Conservation (phyloP, 2,113 vertebrate genomes). For the Rhea americana region DNA sequence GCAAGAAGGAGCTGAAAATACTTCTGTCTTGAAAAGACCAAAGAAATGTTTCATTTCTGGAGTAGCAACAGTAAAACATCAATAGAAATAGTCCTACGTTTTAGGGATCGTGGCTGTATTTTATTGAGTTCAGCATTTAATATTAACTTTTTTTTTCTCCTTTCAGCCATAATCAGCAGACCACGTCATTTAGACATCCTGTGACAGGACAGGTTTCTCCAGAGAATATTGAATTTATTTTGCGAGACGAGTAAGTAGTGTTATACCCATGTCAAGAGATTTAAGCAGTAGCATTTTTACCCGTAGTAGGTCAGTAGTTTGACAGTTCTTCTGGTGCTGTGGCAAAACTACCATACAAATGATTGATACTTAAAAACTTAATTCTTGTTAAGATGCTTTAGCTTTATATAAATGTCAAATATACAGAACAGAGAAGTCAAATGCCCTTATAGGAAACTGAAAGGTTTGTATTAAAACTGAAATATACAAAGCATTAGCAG, state of each 20-base stretch:
- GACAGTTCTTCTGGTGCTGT: neutral
- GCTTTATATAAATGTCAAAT: neutral
- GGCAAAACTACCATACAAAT: neutral
- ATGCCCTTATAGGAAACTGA: neutral
- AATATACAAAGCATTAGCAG: neutral
- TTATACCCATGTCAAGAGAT: neutral
- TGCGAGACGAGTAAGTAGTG: constrained; percentile 93
- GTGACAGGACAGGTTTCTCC: constrained; percentile 94
- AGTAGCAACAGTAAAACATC: neutral
- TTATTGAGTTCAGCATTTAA: neutral
- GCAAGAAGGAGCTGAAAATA: constrained; percentile 26
- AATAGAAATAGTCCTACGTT: neutral
- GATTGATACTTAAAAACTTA: neutral
- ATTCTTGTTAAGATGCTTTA: neutral
- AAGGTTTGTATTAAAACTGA: neutral
- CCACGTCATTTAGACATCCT: constrained; percentile 92
- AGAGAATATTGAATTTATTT: constrained; percentile 94
- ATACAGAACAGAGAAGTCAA: neutral
- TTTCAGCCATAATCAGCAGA: constrained; percentile 93
- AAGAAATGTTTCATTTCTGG: neutral
- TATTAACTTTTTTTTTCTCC: constrained; percentile 34
- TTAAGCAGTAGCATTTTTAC: neutral
- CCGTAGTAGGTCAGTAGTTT: neutral
- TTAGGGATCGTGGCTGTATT: neutral
- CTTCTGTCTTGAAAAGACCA: constrained; percentile 3